phyloP scores from a whole-genome alignment of 2,113 vertebrate genomes.

The Trematomus loennbergii region DNA sequence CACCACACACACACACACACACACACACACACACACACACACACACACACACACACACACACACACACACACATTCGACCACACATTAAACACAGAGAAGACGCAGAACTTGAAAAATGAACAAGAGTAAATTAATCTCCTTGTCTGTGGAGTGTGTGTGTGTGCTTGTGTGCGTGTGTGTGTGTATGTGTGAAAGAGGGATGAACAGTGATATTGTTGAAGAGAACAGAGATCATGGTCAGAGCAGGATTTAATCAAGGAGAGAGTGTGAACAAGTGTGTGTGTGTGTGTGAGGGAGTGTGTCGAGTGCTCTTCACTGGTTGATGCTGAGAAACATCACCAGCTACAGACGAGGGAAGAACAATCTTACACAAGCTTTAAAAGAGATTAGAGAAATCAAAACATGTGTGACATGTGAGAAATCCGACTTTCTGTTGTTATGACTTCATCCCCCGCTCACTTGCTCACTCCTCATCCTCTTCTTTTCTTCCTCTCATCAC shows the following conservation, averaged over 20 bases:
- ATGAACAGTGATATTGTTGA: slow-evolving; percentile 63
- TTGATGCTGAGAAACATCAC: slow-evolving; percentile 20
- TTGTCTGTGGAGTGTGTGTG: slow-evolving; percentile 44
- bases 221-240: slow-evolving; percentile 64
- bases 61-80: slow-evolving; percentile 36
- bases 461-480: not conserved
- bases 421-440: slow-evolving; percentile 12
- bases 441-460: slow-evolving; percentile 10
- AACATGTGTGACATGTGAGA: slow-evolving; percentile 6
- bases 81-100: slow-evolving; percentile 69
- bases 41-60: slow-evolving; percentile 27
- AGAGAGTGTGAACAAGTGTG: slow-evolving; percentile 38
- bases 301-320: slow-evolving; percentile 15
- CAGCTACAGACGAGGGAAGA: not conserved
- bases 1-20: slow-evolving; percentile 47
- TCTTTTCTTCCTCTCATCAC: slow-evolving; percentile 17
- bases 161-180: slow-evolving; percentile 34
- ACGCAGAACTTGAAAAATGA: slow-evolving; percentile 78
- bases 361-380: slow-evolving; percentile 10
- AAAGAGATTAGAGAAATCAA: slow-evolving; percentile 33
- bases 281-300: not conserved
- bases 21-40: slow-evolving; percentile 47
- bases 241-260: slow-evolving; percentile 74
- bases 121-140: slow-evolving; percentile 77
- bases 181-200: slow-evolving; percentile 48